Percentiles rank a stretch among this genome's conserved stretches.
These are phyloP conservation scores for Archips crataeganus DNA, from an alignment of 2,888 invertebrate species.

Conservation along the genomic window DNA sequence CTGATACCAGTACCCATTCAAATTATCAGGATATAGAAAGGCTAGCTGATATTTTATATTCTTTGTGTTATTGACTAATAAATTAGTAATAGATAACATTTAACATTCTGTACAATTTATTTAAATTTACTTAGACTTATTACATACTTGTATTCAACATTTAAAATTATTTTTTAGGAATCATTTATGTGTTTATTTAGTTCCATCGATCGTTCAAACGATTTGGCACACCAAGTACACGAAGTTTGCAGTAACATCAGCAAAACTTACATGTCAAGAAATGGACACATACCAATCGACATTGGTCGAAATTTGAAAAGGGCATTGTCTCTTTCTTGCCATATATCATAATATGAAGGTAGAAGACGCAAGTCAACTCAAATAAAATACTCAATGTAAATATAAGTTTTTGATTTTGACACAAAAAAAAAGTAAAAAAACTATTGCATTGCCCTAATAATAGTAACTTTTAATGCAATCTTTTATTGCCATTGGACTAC, in stretches of 20 bases:
- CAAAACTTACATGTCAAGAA: neutral
- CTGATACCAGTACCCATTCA: conserved; percentile 5
- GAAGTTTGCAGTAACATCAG: neutral
- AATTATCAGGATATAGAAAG: conserved; percentile 25
- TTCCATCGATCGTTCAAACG: conserved; percentile 21
- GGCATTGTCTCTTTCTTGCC: neutral
- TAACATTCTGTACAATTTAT: conserved; percentile 40
- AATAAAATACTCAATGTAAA: conserved; percentile 1
- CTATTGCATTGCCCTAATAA: no score
- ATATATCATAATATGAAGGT: neutral
- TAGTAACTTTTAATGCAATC: no score
- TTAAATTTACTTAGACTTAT: conserved; percentile 37
- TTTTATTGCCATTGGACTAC: no score
- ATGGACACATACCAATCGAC: neutral
- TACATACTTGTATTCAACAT: conserved; percentile 35
- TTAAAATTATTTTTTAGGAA: conserved; percentile 40
- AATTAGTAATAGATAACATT: conserved; percentile 25
- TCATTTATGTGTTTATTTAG: conserved; percentile 28
- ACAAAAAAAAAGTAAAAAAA: no score
- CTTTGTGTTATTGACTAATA: conserved; percentile 31
- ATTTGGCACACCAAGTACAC: conserved; percentile 18
- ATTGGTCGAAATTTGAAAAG: neutral
- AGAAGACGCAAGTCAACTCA: neutral
- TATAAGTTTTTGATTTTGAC: no score
- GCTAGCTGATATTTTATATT: conserved; percentile 32